Percentiles rank a stretch among this genome's conserved stretches.
phyloP scores from a whole-genome alignment of 2,113 vertebrate species.

The Calypte anna region DNA sequence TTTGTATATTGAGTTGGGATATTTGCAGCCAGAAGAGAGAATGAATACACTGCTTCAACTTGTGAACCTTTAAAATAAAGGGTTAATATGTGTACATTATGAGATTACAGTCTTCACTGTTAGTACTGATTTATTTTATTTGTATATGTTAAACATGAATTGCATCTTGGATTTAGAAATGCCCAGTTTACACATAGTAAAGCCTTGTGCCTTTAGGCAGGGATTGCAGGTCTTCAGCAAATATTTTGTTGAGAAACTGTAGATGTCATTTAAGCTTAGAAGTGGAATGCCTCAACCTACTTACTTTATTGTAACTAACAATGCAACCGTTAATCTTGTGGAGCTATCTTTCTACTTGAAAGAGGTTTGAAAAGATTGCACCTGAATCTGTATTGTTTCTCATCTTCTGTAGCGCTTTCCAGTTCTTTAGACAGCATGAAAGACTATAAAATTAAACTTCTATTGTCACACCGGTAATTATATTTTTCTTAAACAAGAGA shows the following conservation, averaged over 20 bases:
- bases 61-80: slow-evolving; percentile 4
- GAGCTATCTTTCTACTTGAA: background rate
- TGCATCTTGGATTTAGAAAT: slow-evolving; percentile 56
- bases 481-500: background rate
- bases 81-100: background rate
- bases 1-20: background rate
- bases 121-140: slow-evolving; percentile 47
- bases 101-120: background rate
- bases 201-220: slow-evolving; percentile 21
- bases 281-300: slow-evolving; percentile 8
- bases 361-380: background rate
- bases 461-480: background rate
- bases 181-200: background rate
- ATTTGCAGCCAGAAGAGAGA: background rate
- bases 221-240: slow-evolving; percentile 21
- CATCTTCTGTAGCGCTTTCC: background rate
- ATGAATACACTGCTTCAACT: background rate
- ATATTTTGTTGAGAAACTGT: slow-evolving; percentile 46
- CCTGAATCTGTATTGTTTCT: background rate
- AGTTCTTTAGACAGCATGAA: background rate
- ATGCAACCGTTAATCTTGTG: slow-evolving; percentile 39
- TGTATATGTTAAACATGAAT: slow-evolving; percentile 8
- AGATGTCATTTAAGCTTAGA: background rate
- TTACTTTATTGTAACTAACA: background rate
- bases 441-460: background rate